phyloP scores from a whole-genome alignment of 2,888 invertebrate species.

The Globia sparganii region DNA sequence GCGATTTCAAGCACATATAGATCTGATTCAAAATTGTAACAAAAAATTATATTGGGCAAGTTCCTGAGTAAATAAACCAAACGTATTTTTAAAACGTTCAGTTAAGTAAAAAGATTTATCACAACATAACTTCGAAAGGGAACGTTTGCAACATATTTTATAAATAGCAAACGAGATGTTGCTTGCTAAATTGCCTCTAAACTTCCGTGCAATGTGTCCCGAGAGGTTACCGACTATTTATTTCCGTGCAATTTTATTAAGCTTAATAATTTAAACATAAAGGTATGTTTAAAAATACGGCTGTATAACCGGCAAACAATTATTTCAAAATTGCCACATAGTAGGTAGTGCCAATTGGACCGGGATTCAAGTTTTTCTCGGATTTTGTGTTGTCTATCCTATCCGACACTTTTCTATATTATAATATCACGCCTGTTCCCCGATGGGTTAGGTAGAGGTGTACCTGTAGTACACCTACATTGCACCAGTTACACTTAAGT shows the following conservation, averaged over 20 bases:
- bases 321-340: no score
- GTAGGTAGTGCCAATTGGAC: neutral
- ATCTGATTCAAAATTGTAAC: neutral
- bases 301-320: no score
- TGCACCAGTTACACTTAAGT: no score
- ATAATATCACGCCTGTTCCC: neutral
- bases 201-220: constrained; percentile 26
- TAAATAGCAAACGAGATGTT: constrained; percentile 27
- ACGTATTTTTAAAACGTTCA: neutral
- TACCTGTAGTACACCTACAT: neutral
- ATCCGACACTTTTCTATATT: neutral
- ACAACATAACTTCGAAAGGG: neutral
- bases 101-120: neutral
- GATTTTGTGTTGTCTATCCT: neutral
- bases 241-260: constrained; percentile 25
- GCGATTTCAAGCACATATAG: neutral
- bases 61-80: neutral
- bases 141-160: constrained; percentile 9
- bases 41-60: neutral
- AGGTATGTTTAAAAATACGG: neutral
- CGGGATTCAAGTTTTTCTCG: neutral
- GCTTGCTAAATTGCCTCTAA: constrained; percentile 21
- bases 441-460: neutral
- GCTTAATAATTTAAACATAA: neutral
- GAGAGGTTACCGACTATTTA: constrained; percentile 27